Percentiles rank a stretch among this genome's conserved stretches.
Evolutionary conservation across 2,113 vertebrate genomes (phyloP).

Genomic region (Nerophis lumbriciformis): DNA sequence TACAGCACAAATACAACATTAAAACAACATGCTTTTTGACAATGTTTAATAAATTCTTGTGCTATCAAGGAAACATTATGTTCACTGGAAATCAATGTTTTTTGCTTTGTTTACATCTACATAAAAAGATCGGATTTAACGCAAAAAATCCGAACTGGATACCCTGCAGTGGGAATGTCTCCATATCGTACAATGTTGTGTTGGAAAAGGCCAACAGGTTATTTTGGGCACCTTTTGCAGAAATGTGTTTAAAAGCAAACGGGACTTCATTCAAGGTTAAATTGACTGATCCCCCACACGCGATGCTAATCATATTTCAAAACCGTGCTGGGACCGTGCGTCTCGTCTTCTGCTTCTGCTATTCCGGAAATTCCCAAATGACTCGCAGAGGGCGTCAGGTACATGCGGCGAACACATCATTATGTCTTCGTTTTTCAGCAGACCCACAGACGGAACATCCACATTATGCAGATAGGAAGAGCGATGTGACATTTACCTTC

Average conservation of each 20-base stretch:
- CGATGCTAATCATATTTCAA: constrained; percentile 16
- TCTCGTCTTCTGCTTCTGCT: neutral
- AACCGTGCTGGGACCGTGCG: constrained; percentile 4
- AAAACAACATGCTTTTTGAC: too few relatives aligned
- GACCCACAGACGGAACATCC: constrained; percentile 6
- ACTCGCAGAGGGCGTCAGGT: constrained; percentile 17
- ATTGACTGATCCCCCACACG: constrained; percentile 22
- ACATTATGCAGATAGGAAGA: constrained; percentile 37
- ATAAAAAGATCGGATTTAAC: too few relatives aligned
- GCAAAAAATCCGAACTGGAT: too few relatives aligned
- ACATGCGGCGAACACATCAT: neutral
- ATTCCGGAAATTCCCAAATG: constrained; percentile 11
- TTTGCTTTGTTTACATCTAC: too few relatives aligned
- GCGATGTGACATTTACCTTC: constrained; percentile 66
- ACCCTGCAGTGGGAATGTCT: too few relatives aligned
- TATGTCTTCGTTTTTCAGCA: constrained; percentile 16
- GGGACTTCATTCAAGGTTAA: constrained; percentile 22
- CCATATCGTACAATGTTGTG: constrained; percentile 16
- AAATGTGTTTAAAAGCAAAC: constrained; percentile 13
- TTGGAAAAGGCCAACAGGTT: constrained; percentile 8
- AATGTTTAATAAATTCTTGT: too few relatives aligned
- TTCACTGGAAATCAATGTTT: too few relatives aligned
- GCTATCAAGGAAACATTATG: too few relatives aligned
- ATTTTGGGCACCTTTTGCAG: constrained; percentile 22
- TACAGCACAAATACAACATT: too few relatives aligned